Conservation (phyloP, 1,140 invertebrate species). For the Drosophila leontia region DNA sequence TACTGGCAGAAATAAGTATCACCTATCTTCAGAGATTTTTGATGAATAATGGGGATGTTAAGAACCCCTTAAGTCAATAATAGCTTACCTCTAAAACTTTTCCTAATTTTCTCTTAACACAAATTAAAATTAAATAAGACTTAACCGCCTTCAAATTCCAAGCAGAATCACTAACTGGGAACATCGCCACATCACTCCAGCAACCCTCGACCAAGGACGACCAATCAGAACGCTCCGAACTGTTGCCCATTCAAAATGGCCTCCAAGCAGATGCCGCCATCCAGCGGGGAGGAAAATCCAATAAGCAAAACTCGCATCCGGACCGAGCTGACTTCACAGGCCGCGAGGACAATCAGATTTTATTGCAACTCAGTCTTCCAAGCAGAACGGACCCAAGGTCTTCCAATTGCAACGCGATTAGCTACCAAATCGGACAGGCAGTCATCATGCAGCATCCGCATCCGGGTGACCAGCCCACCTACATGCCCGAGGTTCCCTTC, state of each 20-base stretch:
- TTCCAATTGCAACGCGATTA: constrained; percentile 29
- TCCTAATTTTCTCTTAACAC: neutral
- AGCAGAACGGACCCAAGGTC: constrained; percentile 71
- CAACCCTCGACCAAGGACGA: constrained; percentile 15
- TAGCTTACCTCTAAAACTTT: neutral
- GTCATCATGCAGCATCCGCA: constrained; percentile 77
- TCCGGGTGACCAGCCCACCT: constrained; percentile 72
- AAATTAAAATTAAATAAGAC: neutral
- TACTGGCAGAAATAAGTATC: neutral
- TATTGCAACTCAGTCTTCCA: constrained; percentile 73
- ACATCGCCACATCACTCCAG: neutral
- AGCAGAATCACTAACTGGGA: constrained; percentile 10
- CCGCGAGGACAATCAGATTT: constrained; percentile 57
- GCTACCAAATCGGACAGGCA: constrained; percentile 12
- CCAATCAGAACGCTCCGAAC: constrained; percentile 56
- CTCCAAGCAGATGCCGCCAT: constrained; percentile 38
- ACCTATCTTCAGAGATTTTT: neutral
- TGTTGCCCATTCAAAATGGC: constrained; percentile 78
- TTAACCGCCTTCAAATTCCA: neutral
- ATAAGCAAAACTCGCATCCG: constrained; percentile 45
- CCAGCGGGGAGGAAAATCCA: constrained; percentile 63
- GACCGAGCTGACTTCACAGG: constrained; percentile 31
- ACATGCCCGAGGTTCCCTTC: constrained; percentile 84
- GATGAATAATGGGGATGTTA: neutral
- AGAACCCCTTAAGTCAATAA: neutral